Percentiles rank a stretch among this genome's conserved stretches.
These are phyloP conservation scores for Tylochromis polylepis DNA, from an alignment of 2,113 vertebrate genomes.

Conservation along the genomic window DNA sequence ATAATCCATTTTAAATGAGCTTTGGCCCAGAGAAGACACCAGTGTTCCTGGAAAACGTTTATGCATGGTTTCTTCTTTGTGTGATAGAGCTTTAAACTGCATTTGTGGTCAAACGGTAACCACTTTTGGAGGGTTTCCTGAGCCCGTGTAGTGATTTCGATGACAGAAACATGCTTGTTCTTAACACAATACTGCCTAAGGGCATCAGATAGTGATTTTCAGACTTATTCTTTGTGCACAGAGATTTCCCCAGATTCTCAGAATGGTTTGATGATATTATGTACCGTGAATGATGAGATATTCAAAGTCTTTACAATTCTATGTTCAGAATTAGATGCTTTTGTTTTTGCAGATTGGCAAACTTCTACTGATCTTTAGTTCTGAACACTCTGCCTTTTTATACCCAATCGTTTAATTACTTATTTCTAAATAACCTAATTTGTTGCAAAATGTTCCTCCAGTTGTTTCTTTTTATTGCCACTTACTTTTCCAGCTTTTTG, in stretches of 20 bases:
- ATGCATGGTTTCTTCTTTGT: background rate
- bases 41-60: background rate
- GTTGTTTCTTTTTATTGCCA: background rate
- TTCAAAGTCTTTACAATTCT: background rate
- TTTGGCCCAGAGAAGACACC: background rate
- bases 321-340: background rate
- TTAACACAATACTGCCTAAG: background rate
- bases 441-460: background rate
- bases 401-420: background rate
- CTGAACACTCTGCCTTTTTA: background rate
- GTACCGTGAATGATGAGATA: background rate
- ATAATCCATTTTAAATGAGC: background rate
- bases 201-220: background rate
- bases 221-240: background rate
- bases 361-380: background rate
- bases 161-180: background rate
- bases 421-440: background rate
- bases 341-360: background rate
- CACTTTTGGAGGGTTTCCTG: background rate
- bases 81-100: background rate
- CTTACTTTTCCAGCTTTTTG: background rate
- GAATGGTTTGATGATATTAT: background rate
- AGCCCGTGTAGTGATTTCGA: background rate
- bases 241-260: background rate
- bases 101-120: background rate